Base-by-base conservation (phyloP, 2,888 invertebrate genomes). In the Sthenelais limicola region DNA sequence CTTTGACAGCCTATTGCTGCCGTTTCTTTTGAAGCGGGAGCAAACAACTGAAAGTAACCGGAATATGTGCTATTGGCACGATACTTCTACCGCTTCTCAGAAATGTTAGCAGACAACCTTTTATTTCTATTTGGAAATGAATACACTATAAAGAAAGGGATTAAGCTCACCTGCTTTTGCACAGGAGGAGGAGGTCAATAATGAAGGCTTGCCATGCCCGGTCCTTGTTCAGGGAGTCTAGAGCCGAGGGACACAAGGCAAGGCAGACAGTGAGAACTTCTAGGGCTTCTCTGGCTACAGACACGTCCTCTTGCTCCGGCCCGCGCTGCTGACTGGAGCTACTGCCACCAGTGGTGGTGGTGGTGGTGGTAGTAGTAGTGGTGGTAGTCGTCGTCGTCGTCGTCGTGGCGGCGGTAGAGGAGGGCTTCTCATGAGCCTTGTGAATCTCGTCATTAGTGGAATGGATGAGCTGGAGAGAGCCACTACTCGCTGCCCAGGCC, bases 221-320 rank as follows among this genome's bases (percentile, higher is more conserved):
- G 82, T 96, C 95, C 81, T 92, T 92, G 77, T 94, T 92, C 32
- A 97, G 89, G 33, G 92, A 91, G 81, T 96, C 95, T 77, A 97
- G 89, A 71, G 94, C 93, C 71, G 92, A 92, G n/a, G 95, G 94
- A 87, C 95, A 96, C 66, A 98, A 89, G 62, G 96, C 94, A 85
- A 97, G 91, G 78, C 94, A 93, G 78, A 97, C 92, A 67, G 96
- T 95, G 76, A 98, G 90, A 76, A 96, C 93, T 89, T 98, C 97
- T 86, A 98, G 90, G 62, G 96, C 95, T 89, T 97, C 97, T 81
- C 95, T 94, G 82, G 95, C 95, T 84, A 95, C 93, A 89, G 80
- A 79, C 56, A 88, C 82, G 76, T 88, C 88, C 74, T 88, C 88
- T 32, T 78, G 71, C 51, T 88, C 88, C 30, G 84, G 80, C 35